These are phyloP conservation scores for Pongo pygmaeus DNA, from an alignment of 2,113 vertebrate species.

Conservation along the genomic window DNA sequence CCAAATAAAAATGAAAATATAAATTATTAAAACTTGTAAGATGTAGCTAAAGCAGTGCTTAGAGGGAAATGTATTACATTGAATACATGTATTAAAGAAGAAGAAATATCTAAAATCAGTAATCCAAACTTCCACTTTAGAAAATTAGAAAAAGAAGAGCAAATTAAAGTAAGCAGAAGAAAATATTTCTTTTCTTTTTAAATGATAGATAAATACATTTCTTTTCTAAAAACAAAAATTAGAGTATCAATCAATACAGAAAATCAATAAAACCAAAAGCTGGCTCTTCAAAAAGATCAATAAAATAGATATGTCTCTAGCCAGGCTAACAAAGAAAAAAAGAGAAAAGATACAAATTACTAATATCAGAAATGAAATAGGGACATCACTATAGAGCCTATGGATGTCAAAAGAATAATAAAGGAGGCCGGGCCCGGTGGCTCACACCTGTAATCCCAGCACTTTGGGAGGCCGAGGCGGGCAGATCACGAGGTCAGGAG, in stretches of 20 bases:
- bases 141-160: background rate
- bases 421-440: background rate
- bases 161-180: background rate
- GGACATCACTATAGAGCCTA: background rate
- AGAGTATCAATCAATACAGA: background rate
- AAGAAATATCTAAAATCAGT: background rate
- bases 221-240: background rate
- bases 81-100: background rate
- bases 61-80: background rate
- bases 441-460: too few species aligned
- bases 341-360: background rate
- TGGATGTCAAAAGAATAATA: background rate
- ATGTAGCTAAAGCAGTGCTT: background rate
- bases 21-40: background rate
- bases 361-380: background rate
- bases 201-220: background rate
- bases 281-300: background rate
- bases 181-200: background rate
- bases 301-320: background rate
- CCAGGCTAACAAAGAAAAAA: constrained; percentile 23
- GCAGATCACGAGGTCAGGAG: too few species aligned
- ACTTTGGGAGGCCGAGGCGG: too few species aligned
- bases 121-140: background rate
- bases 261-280: constrained; percentile 10
- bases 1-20: background rate